These are phyloP conservation scores for Ectobius pallidus DNA, from an alignment of 2,888 invertebrate species.

Conservation along the genomic window DNA sequence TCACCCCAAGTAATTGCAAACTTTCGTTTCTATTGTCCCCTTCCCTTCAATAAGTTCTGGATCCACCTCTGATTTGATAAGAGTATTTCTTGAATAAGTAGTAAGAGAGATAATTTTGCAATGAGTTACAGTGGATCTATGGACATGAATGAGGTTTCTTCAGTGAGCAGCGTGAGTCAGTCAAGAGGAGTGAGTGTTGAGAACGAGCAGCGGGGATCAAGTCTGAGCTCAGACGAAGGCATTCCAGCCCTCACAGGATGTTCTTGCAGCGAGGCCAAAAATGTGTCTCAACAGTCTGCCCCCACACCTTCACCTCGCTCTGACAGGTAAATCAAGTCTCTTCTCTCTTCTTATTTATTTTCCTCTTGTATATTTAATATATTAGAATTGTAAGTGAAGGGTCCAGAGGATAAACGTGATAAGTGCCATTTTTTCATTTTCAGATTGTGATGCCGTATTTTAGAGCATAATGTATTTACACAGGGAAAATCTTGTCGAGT, in stretches of 20 bases:
- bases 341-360: neutral
- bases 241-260: conserved; percentile 23
- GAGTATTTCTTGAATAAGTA: too few species aligned
- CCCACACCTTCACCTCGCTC: conserved; percentile 53
- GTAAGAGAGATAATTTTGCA: too few species aligned
- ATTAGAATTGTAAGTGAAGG: neutral
- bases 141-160: conserved; percentile 67
- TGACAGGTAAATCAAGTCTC: conserved; percentile 51
- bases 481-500: too few species aligned
- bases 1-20: too few species aligned
- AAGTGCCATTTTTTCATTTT: too few species aligned
- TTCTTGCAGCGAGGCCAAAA: neutral
- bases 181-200: conserved; percentile 67
- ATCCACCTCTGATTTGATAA: too few species aligned
- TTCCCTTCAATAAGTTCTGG: too few species aligned
- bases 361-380: neutral
- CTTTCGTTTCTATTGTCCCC: too few species aligned
- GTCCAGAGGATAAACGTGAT: too few species aligned
- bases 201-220: conserved; percentile 67
- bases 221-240: conserved; percentile 67
- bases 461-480: too few species aligned
- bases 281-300: neutral
- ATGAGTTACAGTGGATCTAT: conserved; percentile 63
- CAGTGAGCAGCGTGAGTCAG: conserved; percentile 56
- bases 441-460: too few species aligned